phyloP scores from a whole-genome alignment of 2,888 invertebrate genomes.

The Gari tellinella region DNA sequence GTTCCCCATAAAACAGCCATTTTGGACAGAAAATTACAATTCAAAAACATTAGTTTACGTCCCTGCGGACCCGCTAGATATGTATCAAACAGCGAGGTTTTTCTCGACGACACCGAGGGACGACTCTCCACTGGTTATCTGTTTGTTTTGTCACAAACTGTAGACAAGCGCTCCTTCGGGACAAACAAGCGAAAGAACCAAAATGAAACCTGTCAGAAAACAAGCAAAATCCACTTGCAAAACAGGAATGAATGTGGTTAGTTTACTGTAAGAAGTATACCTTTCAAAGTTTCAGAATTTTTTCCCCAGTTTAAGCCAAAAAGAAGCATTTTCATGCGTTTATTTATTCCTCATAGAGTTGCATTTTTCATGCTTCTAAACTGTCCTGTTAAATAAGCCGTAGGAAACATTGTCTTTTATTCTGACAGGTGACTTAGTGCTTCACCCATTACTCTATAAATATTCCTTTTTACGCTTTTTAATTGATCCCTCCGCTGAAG shows the following conservation, averaged over 20 bases:
- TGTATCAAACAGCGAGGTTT: conserved; percentile 20
- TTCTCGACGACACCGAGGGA: conserved; percentile 27
- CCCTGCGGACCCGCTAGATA: conserved; percentile 17
- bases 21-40: conserved; percentile 32
- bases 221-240: conserved; percentile 13
- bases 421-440: too few species aligned
- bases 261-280: background rate
- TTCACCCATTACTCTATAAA: too few species aligned
- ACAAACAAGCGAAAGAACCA: conserved; percentile 8
- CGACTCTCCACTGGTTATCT: conserved; percentile 26
- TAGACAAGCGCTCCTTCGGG: conserved; percentile 10
- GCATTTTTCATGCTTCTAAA: too few species aligned
- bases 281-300: too few species aligned
- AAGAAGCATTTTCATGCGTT: too few species aligned
- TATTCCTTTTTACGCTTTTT: too few species aligned
- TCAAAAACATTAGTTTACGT: conserved; percentile 5
- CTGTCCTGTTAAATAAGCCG: too few species aligned
- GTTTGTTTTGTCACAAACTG: conserved; percentile 29
- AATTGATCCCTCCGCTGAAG: too few species aligned
- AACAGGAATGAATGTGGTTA: conserved; percentile 14
- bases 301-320: too few species aligned
- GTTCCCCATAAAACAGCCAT: conserved; percentile 16
- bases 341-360: too few species aligned
- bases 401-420: too few species aligned
- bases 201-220: conserved; percentile 23